Percentiles rank a stretch among this genome's conserved stretches.
Evolutionary conservation across 1,140 invertebrate species (phyloP).

Genomic region (Lerema accius): DNA sequence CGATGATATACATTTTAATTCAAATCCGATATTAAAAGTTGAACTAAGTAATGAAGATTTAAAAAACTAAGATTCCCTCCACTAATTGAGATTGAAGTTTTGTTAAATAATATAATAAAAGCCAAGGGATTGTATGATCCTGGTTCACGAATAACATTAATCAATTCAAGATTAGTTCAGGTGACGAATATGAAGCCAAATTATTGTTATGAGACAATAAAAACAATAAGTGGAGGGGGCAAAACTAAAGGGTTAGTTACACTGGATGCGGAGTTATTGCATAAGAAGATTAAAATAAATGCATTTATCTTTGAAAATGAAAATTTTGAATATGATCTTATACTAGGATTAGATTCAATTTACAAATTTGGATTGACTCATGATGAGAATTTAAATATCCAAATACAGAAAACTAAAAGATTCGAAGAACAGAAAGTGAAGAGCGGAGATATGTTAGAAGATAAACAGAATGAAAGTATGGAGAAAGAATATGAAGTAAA

Average conservation of each 20-base stretch:
- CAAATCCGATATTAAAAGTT: constrained; percentile 31
- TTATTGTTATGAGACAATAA: constrained; percentile 26
- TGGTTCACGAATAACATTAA: constrained; percentile 35
- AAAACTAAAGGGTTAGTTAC: constrained; percentile 36
- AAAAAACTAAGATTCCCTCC: constrained; percentile 38
- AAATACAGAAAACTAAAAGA: constrained; percentile 28
- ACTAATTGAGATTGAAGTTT: constrained; percentile 33
- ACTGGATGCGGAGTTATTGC: constrained; percentile 28
- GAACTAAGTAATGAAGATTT: constrained; percentile 32
- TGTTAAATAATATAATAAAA: constrained; percentile 32
- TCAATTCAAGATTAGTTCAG: constrained; percentile 34
- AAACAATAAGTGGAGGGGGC: constrained; percentile 34
- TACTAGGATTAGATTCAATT: constrained; percentile 36
- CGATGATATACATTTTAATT: constrained; percentile 22
- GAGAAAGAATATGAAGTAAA: constrained; percentile 30
- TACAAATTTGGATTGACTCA: constrained; percentile 33
- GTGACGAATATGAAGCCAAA: constrained; percentile 30
- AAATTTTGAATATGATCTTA: constrained; percentile 31
- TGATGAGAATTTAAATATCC: constrained; percentile 37
- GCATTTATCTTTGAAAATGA: constrained; percentile 35
- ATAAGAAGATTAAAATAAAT: constrained; percentile 31
- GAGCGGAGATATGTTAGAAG: no score
- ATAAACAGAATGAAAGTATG: constrained; percentile 17
- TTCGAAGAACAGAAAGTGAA: constrained; percentile 8
- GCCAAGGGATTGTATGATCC: constrained; percentile 32